Base-by-base conservation (phyloP, 2,888 invertebrate species). In the Lucinisca nassula region DNA sequence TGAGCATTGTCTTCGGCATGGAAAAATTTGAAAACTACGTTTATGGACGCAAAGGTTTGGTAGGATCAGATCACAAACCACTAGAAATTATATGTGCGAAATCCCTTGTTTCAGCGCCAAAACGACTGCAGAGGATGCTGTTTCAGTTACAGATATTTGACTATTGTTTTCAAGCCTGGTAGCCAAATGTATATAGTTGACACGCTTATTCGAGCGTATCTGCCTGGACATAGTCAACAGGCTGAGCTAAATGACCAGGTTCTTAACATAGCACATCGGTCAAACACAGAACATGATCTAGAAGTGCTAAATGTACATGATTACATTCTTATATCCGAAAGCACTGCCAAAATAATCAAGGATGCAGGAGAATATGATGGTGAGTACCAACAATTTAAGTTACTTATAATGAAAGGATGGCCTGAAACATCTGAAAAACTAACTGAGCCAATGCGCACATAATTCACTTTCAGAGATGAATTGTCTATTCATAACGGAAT, bases 81-180 rank as follows among this genome's bases (percentile, higher is more conserved):
- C 75, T 92, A 51, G 89, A 85, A 67, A 82, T 67, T 6, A 90
- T 92, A 6, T 55, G 37, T 21, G 80, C 73, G 67, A 92, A 90
- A 83, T n/a, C 84, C 6, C 55, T 91, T 14, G 38, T 72, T 14
- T 58, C 70, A 49, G 90, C 89, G 32, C 91, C 88, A 38, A 80
- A 55, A 51, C 45, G 92, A 14, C 76, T 93, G 12, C 92, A 92
- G 79, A 58, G 88, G n/a, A 92, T 93, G 90, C 35, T 92, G 17
- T 75, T 93, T 24, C 75, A 84, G 27, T 38, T 89, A 10, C 92
- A 91, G 61, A 67, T 67, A 51, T 92, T 84, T 82, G 85, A 92
- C 70, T 90, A 14, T 67, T 14, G 12, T 14, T 21, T 51, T 14
- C 51, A 14, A 21, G 51, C 8, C 8, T 6, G 51, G 51, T 6